Evolutionary conservation across 1,140 invertebrate species (phyloP), one percentile per base, ranked within the genome.

Genomic region (Pteromalus puparum): DNA sequence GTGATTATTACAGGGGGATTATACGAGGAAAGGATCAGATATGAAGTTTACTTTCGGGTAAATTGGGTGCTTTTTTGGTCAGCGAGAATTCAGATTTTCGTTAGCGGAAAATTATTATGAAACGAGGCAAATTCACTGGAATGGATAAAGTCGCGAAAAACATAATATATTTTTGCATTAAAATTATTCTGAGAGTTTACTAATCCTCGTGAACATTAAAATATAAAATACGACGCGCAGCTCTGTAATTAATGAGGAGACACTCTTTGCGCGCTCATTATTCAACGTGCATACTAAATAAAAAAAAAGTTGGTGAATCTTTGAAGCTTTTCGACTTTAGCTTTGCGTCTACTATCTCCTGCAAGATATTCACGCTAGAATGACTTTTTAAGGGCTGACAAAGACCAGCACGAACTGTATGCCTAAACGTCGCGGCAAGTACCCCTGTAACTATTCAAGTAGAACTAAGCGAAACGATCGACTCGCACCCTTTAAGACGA

Each of bases 381-480:
- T 28, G 26, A 2, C 67, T 70, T 70, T 70, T 70, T 28, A 30
- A 70, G 67, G 67, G 26, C 24, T 28, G 24, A 30, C 67, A 18
- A 30, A 70, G 26, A 26, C 9, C 10, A 13, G 67, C 24, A 9
- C 9, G 26, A 70, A 28, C 24, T 3, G 24, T 68, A 68, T 1
- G 26, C 24, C 12, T 13, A 82, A 67, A 75, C 46, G 21, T 28
- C n/a, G 10, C 30, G 46, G 5, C 46, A 77, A 70, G 70, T 46
- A 67, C 24, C n/a, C 24, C 48, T 72, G 75, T 84, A 70, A 84
- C 48, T 74, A 74, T 28, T 80, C 67, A 46, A 74, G 83, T 67
- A 42, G 46, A 84, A 84, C 46, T 73, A 74, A 84, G 68, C 34
- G 76, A 53, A 72, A 80, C 46, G 67, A 77, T 83, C 82, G 75